These are phyloP conservation scores for Drosophila putrida DNA, from an alignment of 2,888 invertebrate genomes.

Conservation along the genomic window DNA sequence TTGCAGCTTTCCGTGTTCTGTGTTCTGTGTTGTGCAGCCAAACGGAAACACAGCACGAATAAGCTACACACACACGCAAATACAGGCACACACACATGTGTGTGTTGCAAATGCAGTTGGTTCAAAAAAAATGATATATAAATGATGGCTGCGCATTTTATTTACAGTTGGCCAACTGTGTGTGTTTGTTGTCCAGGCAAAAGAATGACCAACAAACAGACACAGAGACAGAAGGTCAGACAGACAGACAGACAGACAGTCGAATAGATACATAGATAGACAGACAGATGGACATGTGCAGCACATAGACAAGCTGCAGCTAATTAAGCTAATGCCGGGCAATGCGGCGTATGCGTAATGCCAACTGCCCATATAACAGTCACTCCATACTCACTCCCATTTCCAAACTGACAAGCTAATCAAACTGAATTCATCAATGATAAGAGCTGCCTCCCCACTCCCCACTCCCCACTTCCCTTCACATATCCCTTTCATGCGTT, in stretches of 20 bases:
- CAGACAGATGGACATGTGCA: conserved; percentile 6
- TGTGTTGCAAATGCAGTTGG: conserved; percentile 47
- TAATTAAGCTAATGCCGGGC: conserved; percentile 73
- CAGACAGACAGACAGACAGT: conserved; percentile 8
- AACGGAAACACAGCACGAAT: conserved; percentile 68
- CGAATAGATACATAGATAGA: conserved; percentile 1
- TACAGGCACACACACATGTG: conserved; percentile 5
- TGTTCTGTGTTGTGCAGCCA: conserved; percentile 66
- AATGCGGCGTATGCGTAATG: conserved; percentile 70
- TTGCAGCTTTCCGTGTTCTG: conserved; percentile 24
- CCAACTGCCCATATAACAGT: conserved; percentile 11
- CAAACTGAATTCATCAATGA: conserved; percentile 47
- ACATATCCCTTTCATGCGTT: neutral
- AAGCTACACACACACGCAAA: conserved; percentile 29
- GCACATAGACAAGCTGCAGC: conserved; percentile 44
- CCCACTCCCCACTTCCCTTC: neutral
- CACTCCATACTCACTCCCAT: conserved; percentile 3
- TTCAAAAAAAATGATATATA: conserved; percentile 58
- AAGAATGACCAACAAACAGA: conserved; percentile 66
- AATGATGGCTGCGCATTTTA: conserved; percentile 75
- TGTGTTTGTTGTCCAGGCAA: conserved; percentile 40
- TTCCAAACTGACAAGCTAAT: conserved; percentile 24
- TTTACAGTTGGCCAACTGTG: conserved; percentile 73
- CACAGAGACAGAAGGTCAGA: conserved; percentile 5
- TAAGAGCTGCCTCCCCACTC: conserved; percentile 1